phyloP scores from a whole-genome alignment of 1,140 invertebrate species.

The Probaryconus sp. region DNA sequence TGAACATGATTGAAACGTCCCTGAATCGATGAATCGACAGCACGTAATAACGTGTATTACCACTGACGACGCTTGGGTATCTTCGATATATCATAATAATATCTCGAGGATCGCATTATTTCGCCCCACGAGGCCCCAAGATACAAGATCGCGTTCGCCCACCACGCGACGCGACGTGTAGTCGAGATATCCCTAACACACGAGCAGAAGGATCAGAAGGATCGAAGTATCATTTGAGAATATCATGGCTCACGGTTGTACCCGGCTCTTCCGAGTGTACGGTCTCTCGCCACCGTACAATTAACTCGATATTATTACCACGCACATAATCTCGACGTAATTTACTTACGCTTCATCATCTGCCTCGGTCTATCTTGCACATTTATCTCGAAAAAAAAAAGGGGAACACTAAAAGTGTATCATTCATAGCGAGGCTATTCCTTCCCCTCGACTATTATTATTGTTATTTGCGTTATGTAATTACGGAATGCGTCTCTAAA shows the following conservation, averaged over 20 bases:
- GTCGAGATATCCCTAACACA: neutral
- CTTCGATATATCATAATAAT: conserved; percentile 62
- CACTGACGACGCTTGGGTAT: conserved; percentile 55
- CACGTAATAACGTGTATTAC: conserved; percentile 68
- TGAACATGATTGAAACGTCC: conserved; percentile 69
- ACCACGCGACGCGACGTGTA: conserved; percentile 1
- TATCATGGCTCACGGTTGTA: conserved; percentile 11
- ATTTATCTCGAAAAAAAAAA: conserved; percentile 34
- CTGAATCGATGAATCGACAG: conserved; percentile 53
- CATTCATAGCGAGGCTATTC: conserved; percentile 17
- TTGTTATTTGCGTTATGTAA: conserved; percentile 50
- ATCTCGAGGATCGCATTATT: conserved; percentile 58
- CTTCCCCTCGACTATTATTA: conserved; percentile 21
- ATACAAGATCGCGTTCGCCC: conserved; percentile 25
- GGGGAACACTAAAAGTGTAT: conserved; percentile 24
- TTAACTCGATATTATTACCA: conserved; percentile 69
- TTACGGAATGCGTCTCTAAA: conserved; percentile 39
- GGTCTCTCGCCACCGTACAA: conserved; percentile 57
- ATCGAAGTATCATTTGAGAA: conserved; percentile 6
- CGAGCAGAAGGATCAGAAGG: neutral
- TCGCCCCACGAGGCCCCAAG: conserved; percentile 12
- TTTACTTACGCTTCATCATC: conserved; percentile 46
- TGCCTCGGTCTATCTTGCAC: conserved; percentile 11
- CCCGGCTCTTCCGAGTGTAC: conserved; percentile 7
- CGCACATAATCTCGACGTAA: conserved; percentile 59